These are phyloP conservation scores for Lindbergichthys nudifrons DNA, from an alignment of 2,797 vertebrate species.

Conservation along the genomic window DNA sequence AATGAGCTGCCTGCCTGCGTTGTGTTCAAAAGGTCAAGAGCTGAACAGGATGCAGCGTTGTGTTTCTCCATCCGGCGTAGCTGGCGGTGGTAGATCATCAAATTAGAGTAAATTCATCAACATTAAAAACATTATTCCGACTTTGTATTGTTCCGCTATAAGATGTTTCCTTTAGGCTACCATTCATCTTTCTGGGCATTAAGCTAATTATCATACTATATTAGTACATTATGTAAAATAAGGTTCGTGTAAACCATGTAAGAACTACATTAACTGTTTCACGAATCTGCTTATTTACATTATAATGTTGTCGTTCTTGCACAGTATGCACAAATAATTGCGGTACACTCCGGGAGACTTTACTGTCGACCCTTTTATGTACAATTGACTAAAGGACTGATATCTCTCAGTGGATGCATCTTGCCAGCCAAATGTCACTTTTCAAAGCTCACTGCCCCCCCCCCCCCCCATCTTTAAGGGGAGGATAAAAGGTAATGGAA, in stretches of 20 bases:
- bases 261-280: slow-evolving; percentile 23
- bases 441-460: slow-evolving; percentile 75
- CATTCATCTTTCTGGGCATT: slow-evolving; percentile 57
- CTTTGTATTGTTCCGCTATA: slow-evolving; percentile 43
- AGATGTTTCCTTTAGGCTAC: slow-evolving; percentile 59
- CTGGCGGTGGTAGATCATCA: slow-evolving; percentile 58
- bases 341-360: slow-evolving; percentile 28
- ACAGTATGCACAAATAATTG: slow-evolving; percentile 1
- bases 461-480: slow-evolving; percentile 68
- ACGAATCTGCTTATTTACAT: slow-evolving; percentile 30
- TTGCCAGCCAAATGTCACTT: slow-evolving; percentile 90
- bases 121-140: slow-evolving; percentile 56
- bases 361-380: slow-evolving; percentile 13
- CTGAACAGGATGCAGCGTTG: slow-evolving; percentile 39
- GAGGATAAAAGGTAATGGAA: slow-evolving; percentile 86
- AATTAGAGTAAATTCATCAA: slow-evolving; percentile 66
- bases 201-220: slow-evolving; percentile 62
- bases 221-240: slow-evolving; percentile 54
- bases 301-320: not conserved
- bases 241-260: slow-evolving; percentile 36
- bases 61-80: slow-evolving; percentile 34
- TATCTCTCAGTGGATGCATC: slow-evolving; percentile 68
- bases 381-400: slow-evolving; percentile 42
- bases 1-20: slow-evolving; percentile 17
- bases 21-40: slow-evolving; percentile 65